phyloP scores from a whole-genome alignment of 2,888 invertebrate species.

The Netelia melanura region DNA sequence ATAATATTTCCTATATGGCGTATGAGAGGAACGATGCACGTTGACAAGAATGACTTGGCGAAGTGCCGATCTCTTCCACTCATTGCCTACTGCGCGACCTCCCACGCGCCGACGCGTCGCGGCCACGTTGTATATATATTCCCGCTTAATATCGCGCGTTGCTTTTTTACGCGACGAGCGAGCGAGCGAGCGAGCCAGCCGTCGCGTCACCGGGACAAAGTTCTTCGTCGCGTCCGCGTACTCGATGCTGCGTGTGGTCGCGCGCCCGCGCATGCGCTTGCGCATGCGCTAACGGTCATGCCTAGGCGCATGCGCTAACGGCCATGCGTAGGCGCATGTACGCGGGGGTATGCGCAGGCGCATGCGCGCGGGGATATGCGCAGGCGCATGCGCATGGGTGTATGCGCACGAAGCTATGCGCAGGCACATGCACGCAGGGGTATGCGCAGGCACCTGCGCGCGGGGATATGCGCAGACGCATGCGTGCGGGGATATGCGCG shows the following conservation, averaged over 20 bases:
- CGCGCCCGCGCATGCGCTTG: background rate
- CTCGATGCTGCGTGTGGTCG: background rate
- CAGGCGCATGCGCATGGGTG: too few relatives aligned
- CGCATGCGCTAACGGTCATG: background rate
- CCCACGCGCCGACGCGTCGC: conserved; percentile 22
- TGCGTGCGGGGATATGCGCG: background rate
- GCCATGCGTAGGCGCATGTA: background rate
- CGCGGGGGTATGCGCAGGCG: too few relatives aligned
- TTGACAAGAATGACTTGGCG: conserved; percentile 67
- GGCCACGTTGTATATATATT: conserved; percentile 34
- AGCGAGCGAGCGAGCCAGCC: conserved; percentile 20
- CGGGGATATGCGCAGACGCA: too few relatives aligned
- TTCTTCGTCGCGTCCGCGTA: conserved; percentile 7
- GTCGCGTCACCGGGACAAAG: conserved; percentile 63
- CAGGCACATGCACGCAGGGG: too few relatives aligned
- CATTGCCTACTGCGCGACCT: conserved; percentile 11
- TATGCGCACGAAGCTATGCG: too few relatives aligned
- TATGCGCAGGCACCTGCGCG: too few relatives aligned
- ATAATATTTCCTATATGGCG: background rate
- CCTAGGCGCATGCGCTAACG: background rate
- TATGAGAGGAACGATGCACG: conserved; percentile 26
- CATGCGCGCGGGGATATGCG: too few relatives aligned
- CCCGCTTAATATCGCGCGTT: conserved; percentile 39
- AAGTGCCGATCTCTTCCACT: conserved; percentile 58
- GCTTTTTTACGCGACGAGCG: background rate